Conservation (phyloP, 2,113 vertebrate species). For the Smithornis capensis region DNA sequence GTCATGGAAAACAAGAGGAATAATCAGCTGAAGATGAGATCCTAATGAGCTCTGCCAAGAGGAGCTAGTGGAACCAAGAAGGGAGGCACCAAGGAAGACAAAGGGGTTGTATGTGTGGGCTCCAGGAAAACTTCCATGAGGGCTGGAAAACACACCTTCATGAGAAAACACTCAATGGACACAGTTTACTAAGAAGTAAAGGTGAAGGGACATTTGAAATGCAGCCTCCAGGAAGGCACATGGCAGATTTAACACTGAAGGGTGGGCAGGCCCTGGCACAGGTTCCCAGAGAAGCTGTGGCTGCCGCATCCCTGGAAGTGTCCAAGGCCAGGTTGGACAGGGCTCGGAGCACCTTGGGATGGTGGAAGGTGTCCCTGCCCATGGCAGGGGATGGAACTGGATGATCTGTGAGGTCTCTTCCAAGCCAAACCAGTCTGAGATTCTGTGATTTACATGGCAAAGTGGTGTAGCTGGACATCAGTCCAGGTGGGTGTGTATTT, state of each 20-base stretch:
- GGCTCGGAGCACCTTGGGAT: not conserved
- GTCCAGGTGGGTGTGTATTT: not conserved
- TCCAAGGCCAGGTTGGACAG: not conserved
- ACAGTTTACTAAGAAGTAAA: not conserved
- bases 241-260: not conserved
- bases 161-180: not conserved
- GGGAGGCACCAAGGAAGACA: not conserved
- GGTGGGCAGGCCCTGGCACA: not conserved
- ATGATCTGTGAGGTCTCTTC: not conserved
- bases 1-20: not conserved
- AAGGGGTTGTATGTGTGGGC: not conserved
- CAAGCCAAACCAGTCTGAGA: not conserved
- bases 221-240: not conserved
- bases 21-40: slow-evolving; percentile 15
- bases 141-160: not conserved
- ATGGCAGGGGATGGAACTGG: not conserved
- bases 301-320: not conserved
- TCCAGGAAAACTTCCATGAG: not conserved
- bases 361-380: not conserved
- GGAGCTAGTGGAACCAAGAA: not conserved
- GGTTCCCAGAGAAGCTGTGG: not conserved
- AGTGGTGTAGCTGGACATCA: not conserved
- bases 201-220: not conserved
- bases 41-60: slow-evolving; percentile 33
- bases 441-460: not conserved